phyloP scores from a whole-genome alignment of 1,140 invertebrate genomes.

The Aphidius ervi region DNA sequence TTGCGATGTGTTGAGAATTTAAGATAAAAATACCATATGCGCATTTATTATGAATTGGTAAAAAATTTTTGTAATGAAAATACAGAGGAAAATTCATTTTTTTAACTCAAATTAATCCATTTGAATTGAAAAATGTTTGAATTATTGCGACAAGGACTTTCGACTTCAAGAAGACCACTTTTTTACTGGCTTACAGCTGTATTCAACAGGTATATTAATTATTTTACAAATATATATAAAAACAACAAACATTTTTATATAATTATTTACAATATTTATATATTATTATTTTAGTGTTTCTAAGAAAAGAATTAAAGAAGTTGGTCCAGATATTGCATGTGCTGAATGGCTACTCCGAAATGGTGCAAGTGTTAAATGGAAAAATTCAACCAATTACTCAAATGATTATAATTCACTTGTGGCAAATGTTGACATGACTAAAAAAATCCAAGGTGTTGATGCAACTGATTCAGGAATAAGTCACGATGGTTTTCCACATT shows the following conservation, averaged over 20 bases:
- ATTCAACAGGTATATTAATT: slow-evolving; percentile 34
- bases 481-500: slow-evolving; percentile 72
- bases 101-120: too few relatives aligned
- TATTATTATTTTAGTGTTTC: slow-evolving; percentile 52
- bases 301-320: slow-evolving; percentile 61
- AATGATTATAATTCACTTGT: slow-evolving; percentile 71
- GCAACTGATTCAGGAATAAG: slow-evolving; percentile 73
- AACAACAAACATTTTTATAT: slow-evolving; percentile 5
- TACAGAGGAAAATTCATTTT: too few relatives aligned
- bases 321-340: slow-evolving; percentile 82
- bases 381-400: slow-evolving; percentile 52
- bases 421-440: slow-evolving; percentile 31
- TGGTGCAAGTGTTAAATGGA: slow-evolving; percentile 73
- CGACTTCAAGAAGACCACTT: slow-evolving; percentile 22
- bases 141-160: too few relatives aligned
- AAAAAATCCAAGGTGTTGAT: slow-evolving; percentile 67
- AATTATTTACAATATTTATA: background rate
- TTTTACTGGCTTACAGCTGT: slow-evolving; percentile 33
- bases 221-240: slow-evolving; percentile 10
- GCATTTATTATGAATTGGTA: too few relatives aligned
- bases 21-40: too few relatives aligned
- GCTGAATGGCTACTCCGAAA: slow-evolving; percentile 86
- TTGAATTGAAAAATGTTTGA: too few relatives aligned
- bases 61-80: too few relatives aligned
- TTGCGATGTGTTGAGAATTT: too few relatives aligned